Base-by-base conservation (phyloP, 2,797 vertebrate species). In the Rhinichthys osculus region DNA sequence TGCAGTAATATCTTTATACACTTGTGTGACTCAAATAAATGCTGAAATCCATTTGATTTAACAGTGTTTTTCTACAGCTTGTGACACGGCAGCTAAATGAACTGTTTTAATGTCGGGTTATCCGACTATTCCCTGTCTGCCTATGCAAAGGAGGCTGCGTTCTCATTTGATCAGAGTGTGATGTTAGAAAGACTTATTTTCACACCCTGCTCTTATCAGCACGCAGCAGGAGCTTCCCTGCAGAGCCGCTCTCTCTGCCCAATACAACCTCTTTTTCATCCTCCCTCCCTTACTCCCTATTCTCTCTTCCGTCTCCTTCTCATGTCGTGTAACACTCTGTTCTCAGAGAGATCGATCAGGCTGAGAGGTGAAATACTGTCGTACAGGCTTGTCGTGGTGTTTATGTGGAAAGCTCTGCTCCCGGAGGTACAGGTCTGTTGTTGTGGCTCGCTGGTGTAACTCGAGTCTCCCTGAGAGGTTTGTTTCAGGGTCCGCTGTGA, bases 121-220 rank as follows among this genome's bases (percentile, higher is more conserved):
- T 78, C 66, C 17, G 11, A 67, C 69, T 78, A 72, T 74, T 83
- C 40, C 85, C 70, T 52, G 77, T 72, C 42, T 78, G 54, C 52
- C 42, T 81, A 19, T 72, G 82, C n/a, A 69, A 71, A 72, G 62
- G 59, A 33, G 82, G 86, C 80, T 67, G 52, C 71, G 87, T 88
- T 89, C 90, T 89, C 83, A 87, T 91, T 92, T 92, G 89, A 93
- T 93, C 89, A 89, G 64, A 59, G 82, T 88, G 89, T 78, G 88
- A 84, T 88, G 88, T 88, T 85, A 89, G 91, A 93, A 90, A 89
- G 90, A 87, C 89, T 93, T 92, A 90, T 91, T 87, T 89, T 89
- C 89, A 90, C 64, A 85, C 84, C 54, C 93, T 90, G 93, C 88
- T 89, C 94, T 96, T 96, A 96, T 95, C 96, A 95, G 93, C 89